Percentiles rank a stretch among this genome's conserved stretches.
phyloP scores from a whole-genome alignment of 2,797 vertebrate genomes.

The Arnoldichthys spilopterus region DNA sequence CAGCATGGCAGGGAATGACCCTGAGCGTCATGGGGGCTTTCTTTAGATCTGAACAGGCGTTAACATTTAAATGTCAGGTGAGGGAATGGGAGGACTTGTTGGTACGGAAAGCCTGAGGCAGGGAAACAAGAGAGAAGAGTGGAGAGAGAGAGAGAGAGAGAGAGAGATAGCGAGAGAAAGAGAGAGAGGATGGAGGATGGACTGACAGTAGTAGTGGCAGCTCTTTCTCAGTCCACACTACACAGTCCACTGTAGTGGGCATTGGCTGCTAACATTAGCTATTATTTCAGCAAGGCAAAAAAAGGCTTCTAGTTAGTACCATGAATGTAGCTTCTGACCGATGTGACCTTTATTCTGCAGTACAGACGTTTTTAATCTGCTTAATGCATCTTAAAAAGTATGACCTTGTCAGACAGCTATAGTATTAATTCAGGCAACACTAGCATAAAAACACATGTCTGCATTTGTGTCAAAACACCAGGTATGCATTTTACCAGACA shows the following conservation, averaged over 20 bases:
- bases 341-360: constrained; percentile 2
- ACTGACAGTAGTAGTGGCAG: constrained; percentile 1
- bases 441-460: background rate
- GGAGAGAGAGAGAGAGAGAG: no score
- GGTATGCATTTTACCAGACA: background rate
- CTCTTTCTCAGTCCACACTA: constrained; percentile 6
- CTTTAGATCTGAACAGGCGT: constrained; percentile 58
- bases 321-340: background rate
- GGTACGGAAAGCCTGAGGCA: constrained; percentile 40
- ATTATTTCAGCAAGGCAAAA: background rate
- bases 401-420: background rate
- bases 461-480: constrained; percentile 1
- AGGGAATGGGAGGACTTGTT: constrained; percentile 46
- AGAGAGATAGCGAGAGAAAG: background rate
- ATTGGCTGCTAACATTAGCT: background rate
- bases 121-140: background rate
- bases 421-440: background rate
- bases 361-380: constrained; percentile 8
- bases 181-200: background rate
- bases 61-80: constrained; percentile 63
- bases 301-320: background rate
- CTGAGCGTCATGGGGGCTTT: constrained; percentile 50
- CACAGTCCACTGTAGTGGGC: constrained; percentile 18
- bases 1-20: constrained; percentile 46
- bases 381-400: constrained; percentile 20